These are phyloP conservation scores for Mola mola DNA, from an alignment of 2,113 vertebrate genomes.

Conservation along the genomic window DNA sequence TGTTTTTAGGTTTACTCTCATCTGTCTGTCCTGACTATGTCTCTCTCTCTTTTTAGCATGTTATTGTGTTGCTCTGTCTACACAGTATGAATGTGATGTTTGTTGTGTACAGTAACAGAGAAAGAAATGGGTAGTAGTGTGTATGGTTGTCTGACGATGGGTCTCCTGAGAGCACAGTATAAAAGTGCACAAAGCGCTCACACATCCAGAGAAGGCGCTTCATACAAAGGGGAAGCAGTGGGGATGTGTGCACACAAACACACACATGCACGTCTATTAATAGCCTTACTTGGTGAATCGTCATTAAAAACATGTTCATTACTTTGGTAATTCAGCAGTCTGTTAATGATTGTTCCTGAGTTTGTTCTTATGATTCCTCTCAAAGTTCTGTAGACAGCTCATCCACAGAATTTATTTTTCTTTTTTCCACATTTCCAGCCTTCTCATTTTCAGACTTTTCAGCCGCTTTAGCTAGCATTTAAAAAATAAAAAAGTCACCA, in stretches of 20 bases:
- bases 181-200: constrained; percentile 59
- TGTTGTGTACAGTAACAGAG: background rate
- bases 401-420: too few species aligned
- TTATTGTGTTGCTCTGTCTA: constrained; percentile 46
- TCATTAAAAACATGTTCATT: too few species aligned
- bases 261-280: constrained; percentile 20
- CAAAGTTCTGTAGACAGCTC: too few species aligned
- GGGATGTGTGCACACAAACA: constrained; percentile 12
- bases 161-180: constrained; percentile 52
- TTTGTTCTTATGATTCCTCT: too few species aligned
- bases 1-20: background rate
- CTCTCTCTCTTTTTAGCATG: constrained; percentile 11
- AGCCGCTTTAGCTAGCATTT: too few species aligned
- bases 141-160: constrained; percentile 11
- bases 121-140: too few species aligned
- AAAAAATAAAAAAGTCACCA: too few species aligned
- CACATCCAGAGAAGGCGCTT: constrained; percentile 59
- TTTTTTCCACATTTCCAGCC: too few species aligned
- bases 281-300: constrained; percentile 21
- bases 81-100: background rate
- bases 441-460: too few species aligned
- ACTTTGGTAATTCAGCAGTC: too few species aligned
- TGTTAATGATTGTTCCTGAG: too few species aligned
- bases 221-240: constrained; percentile 39
- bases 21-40: constrained; percentile 33